Base-by-base conservation (phyloP, 2,888 invertebrate genomes). In the Rhagonycha fulva region DNA sequence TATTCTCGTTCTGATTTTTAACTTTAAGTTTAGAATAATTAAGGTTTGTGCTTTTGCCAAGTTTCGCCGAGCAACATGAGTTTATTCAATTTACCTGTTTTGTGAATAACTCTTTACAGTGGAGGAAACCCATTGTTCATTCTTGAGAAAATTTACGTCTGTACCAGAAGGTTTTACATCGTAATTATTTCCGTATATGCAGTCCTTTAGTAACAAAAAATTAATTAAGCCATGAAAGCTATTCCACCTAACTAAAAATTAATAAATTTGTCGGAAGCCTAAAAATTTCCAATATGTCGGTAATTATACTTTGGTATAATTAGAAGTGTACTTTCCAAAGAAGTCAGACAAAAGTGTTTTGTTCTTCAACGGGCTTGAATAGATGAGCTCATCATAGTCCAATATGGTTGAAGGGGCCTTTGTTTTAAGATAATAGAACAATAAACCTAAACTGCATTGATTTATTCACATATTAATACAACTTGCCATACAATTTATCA, bases 361-460 rank as follows among this genome's bases (percentile, higher is more conserved):
- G 75, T 75, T 75, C 75, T 32, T 28, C 14, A 63, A 68, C 68
- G 63, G 69, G 63, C 67, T 62, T 62, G 68, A 75, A 75, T 71
- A 75, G 75, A 75, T 14, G 47, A 69, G 32, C 67, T 70, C 71
- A 67, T 70, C 75, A 14, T 67, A 32, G 26, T 30, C 70, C 71
- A 26, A 62, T 62, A 61, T 12, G 26, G 71, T 60, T 71, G 70
- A 75, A 26, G 75, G 63, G 19, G 14, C 70, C 62, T 70, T 74
- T 74, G 74, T 74, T 70, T 14, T 23, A n/a, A 61, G 14, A 68
- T 67, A 71, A 71, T 47, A 19, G 70, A 72, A 71, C 70, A 75
- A 70, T 67, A 71, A 67, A 70, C 67, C 62, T 75, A 75, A 75
- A 75, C 71, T 71, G 74, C 74, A 71, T 24, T 70, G 69, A 70